Conservation (phyloP, 2,113 vertebrate genomes). For the Gorsachius goisagi region DNA sequence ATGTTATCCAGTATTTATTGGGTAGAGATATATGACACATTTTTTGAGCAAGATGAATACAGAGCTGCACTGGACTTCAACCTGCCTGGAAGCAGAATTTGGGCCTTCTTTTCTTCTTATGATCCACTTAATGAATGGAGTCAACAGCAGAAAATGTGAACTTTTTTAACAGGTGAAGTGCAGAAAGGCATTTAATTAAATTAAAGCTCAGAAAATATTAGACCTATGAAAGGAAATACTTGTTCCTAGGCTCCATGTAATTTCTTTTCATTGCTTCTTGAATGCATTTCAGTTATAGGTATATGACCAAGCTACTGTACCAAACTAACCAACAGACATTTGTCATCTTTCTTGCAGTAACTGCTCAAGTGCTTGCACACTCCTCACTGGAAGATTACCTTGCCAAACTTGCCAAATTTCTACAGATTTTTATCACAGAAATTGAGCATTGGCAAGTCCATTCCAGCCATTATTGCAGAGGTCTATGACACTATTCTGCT, state of each 20-base stretch:
- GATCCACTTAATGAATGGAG: background rate
- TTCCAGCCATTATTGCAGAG: background rate
- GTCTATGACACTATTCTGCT: background rate
- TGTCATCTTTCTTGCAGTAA: background rate
- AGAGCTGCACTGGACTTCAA: background rate
- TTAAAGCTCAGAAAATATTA: background rate
- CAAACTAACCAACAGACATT: background rate
- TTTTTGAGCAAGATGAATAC: background rate
- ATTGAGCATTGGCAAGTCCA: background rate
- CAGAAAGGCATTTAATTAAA: constrained; percentile 23
- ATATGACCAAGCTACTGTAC: background rate
- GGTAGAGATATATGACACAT: background rate
- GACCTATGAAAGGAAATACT: background rate
- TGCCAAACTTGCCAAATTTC: background rate
- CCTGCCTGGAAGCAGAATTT: background rate
- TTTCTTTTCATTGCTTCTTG: background rate
- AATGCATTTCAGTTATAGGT: background rate
- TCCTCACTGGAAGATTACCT: background rate
- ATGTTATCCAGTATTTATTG: background rate
- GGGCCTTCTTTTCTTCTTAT: background rate
- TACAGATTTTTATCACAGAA: background rate
- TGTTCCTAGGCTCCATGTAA: background rate
- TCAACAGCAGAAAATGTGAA: background rate
- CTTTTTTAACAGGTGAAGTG: background rate
- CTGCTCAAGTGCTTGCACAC: background rate